A percentile compares a stretch with the other conserved stretches of the same genome.
Conservation (phyloP, 2,113 vertebrate species). For the Nettapus auritus region DNA sequence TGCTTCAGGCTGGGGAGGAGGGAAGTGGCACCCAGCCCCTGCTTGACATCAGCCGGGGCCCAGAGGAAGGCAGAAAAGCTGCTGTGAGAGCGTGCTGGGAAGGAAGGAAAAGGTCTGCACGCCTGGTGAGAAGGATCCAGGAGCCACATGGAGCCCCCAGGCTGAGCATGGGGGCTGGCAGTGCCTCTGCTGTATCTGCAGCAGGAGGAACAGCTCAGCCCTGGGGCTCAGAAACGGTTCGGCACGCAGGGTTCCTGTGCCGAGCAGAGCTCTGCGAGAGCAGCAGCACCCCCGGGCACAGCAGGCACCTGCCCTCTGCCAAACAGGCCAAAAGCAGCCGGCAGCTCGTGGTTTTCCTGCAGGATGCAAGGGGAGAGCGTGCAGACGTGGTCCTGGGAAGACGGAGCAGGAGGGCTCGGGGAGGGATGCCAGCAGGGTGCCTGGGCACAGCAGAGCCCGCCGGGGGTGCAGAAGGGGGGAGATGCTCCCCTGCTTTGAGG, state of each 20-base stretch:
- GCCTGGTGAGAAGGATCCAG: neutral
- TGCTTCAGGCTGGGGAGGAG: neutral
- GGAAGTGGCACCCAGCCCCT: neutral
- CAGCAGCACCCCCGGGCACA: neutral
- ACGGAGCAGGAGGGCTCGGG: neutral
- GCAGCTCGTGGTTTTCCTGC: neutral
- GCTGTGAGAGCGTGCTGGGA: accelerated
- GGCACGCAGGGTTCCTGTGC: accelerated
- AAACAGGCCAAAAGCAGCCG: neutral
- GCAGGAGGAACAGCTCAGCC: neutral
- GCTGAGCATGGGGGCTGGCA: neutral
- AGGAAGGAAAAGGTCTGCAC: neutral
- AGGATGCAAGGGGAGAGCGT: neutral
- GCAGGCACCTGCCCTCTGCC: neutral
- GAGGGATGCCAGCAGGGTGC: neutral
- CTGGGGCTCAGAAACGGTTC: neutral
- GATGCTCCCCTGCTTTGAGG: neutral
- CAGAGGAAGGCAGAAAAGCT: neutral
- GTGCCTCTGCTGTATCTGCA: neutral
- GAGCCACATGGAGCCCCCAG: neutral
- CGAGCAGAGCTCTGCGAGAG: neutral
- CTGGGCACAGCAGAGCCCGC: neutral
- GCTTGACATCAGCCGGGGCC: neutral
- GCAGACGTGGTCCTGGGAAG: neutral
- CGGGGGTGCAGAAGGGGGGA: neutral